Base-by-base conservation (phyloP, 2,113 vertebrate species). In the Panurus biarmicus region DNA sequence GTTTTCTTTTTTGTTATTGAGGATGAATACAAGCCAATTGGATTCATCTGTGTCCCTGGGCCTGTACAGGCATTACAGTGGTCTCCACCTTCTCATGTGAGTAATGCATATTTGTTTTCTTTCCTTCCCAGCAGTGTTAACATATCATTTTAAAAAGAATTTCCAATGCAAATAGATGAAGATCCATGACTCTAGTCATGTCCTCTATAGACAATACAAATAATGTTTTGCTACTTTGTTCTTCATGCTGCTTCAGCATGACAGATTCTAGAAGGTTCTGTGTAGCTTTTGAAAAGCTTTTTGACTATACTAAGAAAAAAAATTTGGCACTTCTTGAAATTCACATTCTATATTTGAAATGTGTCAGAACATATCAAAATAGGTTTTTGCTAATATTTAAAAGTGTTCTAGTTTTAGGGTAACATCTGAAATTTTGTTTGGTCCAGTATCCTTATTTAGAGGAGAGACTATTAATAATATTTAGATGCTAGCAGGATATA, bases 1-100 rank as follows among this genome's bases (percentile, higher is more conserved):
- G 98, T 99, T 77, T 99, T 99, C 97, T 99, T 99, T 96, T 99
- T 99, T 96, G 91, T 95, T 29, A 96, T 98, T 57, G 98, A 97
- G 70, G 97, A 98, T 15, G 82, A 94, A 54, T 99, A 99, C 50
- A 85, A 97, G 29, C 98, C 99, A 35, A 94, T 99, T 6, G 99
- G 99, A 60, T 99, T 98, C 82, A 95, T 99, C 66, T 77, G 8
- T 24, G 98, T 99, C n/a, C 99, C 99, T 7, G 99, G 98, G 20
- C 98, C 99, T 10, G 98, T 99, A 50, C 95, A 96, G 75, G 96
- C 96, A 18, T 97, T 99, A 95, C 96, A 97, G 54, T 99, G 99
- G 99, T 98, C 99, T 62, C 97, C 98, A 45, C 75, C 87, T 60
- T 97, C 97, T 89, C 98, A 99, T 24, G 99, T 99, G 96, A 98